Percentiles rank a stretch among this genome's conserved stretches.
phyloP scores from a whole-genome alignment of 2,797 vertebrate species.

The Mormyrus proboscirostris region DNA sequence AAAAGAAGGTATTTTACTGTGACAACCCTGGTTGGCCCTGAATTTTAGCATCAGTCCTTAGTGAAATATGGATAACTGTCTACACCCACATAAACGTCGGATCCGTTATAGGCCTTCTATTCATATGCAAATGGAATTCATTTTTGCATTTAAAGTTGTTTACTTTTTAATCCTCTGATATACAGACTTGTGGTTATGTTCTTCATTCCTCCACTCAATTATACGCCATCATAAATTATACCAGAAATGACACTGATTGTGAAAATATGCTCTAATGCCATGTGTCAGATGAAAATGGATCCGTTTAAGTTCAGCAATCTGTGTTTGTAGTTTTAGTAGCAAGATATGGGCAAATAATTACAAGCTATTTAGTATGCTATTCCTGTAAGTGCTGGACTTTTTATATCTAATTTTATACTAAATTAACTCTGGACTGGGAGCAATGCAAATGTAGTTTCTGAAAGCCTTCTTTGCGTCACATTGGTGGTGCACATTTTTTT shows the following conservation, averaged over 20 bases:
- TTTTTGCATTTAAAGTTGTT: not conserved
- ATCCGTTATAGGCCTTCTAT: not conserved
- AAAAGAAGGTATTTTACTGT: constrained; percentile 37
- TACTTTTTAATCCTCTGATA: constrained; percentile 6
- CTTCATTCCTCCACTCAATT: not conserved
- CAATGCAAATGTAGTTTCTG: constrained; percentile 23
- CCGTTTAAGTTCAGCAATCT: not conserved
- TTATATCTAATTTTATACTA: constrained; percentile 54
- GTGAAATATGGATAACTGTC: not conserved
- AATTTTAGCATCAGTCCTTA: constrained; percentile 32
- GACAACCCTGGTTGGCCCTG: constrained; percentile 35
- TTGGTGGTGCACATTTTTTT: constrained; percentile 37
- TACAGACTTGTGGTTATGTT: not conserved
- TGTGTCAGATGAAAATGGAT: not conserved
- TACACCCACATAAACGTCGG: not conserved
- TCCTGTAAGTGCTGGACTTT: constrained; percentile 47
- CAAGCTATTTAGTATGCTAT: constrained; percentile 52
- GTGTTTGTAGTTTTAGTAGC: not conserved
- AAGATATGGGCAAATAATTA: constrained; percentile 47
- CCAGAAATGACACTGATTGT: not conserved
- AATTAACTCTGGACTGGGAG: constrained; percentile 51
- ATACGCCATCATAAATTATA: not conserved
- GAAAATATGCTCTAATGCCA: not conserved
- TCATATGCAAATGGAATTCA: not conserved
- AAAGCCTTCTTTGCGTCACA: constrained; percentile 30